These are phyloP conservation scores for Eurytoma californica DNA, from an alignment of 2,888 invertebrate species.

Conservation along the genomic window DNA sequence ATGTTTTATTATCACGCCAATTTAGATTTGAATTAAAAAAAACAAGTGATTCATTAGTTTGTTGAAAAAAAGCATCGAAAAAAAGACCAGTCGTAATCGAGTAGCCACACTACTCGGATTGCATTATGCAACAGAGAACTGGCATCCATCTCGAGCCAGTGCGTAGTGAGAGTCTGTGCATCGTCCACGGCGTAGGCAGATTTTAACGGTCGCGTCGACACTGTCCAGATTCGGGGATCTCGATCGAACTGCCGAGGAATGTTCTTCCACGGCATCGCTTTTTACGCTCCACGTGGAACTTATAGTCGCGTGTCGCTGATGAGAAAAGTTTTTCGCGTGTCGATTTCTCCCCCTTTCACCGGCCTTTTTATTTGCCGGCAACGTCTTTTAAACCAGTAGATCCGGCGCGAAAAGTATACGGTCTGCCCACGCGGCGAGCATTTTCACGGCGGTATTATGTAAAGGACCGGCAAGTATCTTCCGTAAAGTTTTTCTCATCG, in stretches of 20 bases:
- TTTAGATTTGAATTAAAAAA: too few species aligned
- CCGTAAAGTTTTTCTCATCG: neutral
- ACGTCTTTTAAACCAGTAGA: neutral
- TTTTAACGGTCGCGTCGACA: neutral
- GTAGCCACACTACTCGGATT: neutral
- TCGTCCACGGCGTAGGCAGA: neutral
- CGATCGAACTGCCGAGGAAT: too few species aligned
- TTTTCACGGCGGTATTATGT: neutral
- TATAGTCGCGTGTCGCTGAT: neutral
- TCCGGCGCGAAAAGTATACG: neutral
- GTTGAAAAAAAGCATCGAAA: too few species aligned
- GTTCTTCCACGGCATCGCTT: too few species aligned
- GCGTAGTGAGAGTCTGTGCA: neutral
- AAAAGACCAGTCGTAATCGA: too few species aligned
- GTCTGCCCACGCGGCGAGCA: neutral
- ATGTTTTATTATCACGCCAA: too few species aligned
- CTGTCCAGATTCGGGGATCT: too few species aligned
- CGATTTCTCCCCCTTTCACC: neutral
- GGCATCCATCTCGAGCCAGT: neutral
- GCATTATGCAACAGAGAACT: slow-evolving; percentile 23
- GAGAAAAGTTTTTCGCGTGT: slow-evolving; percentile 6
- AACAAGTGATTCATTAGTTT: too few species aligned
- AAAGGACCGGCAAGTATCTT: neutral
- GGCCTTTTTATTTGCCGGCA: neutral
- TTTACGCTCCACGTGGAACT: too few species aligned